Conservation (phyloP, 2,797 vertebrate species). For the Graptemys geographica region DNA sequence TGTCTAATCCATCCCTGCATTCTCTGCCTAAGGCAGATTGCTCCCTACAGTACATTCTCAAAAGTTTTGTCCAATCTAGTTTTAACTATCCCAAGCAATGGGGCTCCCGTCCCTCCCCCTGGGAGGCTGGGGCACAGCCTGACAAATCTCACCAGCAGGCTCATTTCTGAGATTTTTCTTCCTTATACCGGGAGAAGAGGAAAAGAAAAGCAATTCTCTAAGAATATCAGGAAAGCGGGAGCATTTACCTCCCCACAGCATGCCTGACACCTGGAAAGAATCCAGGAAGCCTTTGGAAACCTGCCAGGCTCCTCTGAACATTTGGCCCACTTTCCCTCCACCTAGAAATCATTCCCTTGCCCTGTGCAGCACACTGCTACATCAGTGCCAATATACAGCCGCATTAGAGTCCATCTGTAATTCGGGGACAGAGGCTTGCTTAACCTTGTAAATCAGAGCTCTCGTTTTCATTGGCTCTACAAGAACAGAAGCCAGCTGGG, state of each 20-base stretch:
- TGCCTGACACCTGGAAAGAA: not conserved
- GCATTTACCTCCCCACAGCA: not conserved
- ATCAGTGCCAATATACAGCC: not conserved
- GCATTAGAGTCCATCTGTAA: not conserved
- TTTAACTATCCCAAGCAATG: not conserved
- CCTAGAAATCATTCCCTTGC: not conserved
- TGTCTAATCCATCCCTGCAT: not conserved
- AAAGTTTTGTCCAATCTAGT: not conserved
- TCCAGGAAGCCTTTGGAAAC: not conserved
- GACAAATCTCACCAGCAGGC: not conserved
- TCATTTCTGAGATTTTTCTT: not conserved
- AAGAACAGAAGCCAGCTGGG: conserved; percentile 9
- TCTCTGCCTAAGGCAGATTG: not conserved
- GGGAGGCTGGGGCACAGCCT: not conserved
- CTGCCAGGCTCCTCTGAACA: not conserved
- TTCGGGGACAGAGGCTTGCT: not conserved
- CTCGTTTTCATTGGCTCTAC: not conserved
- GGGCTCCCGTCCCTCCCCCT: not conserved
- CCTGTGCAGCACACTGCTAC: not conserved
- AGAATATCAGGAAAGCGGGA: not conserved
- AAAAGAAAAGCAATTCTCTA: not conserved
- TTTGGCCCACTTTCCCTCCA: not conserved
- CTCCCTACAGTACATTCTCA: not conserved
- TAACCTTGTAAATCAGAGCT: conserved; percentile 27
- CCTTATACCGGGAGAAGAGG: not conserved